These are phyloP conservation scores for Epizoanthus illoricatus DNA, from an alignment of 92 coral and sea anemone genomes.

Conservation along the genomic window DNA sequence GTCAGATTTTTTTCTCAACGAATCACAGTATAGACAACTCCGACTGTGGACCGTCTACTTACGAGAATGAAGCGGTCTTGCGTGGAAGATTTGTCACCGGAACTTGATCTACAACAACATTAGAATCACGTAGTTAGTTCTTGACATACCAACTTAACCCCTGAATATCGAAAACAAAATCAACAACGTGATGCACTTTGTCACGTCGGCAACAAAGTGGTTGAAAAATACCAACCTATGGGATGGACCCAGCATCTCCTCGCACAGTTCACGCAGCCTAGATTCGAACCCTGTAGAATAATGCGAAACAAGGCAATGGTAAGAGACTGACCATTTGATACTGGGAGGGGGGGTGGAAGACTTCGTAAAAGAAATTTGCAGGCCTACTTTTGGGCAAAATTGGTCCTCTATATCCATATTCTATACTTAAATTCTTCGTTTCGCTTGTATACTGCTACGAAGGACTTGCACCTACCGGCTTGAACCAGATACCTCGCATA, in stretches of 20 bases:
- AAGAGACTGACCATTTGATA: no score
- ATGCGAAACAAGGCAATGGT: not conserved
- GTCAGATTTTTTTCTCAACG: no score
- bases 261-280: constrained; percentile 88
- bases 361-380: no score
- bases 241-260: constrained; percentile 90
- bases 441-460: no score
- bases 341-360: no score
- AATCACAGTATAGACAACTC: no score
- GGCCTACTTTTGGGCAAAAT: no score
- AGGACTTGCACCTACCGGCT: constrained; percentile 58
- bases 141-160: no score
- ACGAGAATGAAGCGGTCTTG: constrained; percentile 25
- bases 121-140: no score
- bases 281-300: constrained; percentile 71
- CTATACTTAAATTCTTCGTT: no score
- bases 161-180: not conserved
- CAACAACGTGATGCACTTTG: not conserved
- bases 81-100: constrained; percentile 7
- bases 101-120: constrained; percentile 4
- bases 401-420: no score
- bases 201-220: not conserved
- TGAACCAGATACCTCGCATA: constrained; percentile 90
- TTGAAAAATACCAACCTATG: constrained; percentile 59
- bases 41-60: not conserved